These are phyloP conservation scores for Limonius californicus DNA, from an alignment of 1,140 invertebrate genomes.

Conservation along the genomic window DNA sequence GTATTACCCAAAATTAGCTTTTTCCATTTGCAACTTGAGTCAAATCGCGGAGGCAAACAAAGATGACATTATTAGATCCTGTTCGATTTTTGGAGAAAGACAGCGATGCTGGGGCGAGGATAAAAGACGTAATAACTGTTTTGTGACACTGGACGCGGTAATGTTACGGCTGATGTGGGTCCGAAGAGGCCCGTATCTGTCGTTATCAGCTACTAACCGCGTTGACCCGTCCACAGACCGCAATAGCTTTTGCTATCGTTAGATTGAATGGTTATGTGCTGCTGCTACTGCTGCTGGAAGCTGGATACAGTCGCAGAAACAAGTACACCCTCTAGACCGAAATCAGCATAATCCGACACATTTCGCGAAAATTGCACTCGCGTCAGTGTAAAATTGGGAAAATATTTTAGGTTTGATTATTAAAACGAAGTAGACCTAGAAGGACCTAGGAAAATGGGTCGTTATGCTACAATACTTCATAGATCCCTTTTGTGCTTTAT, in stretches of 20 bases:
- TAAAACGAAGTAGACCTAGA: no score
- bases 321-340: background rate
- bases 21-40: no score
- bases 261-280: slow-evolving; percentile 22
- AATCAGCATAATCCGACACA: background rate
- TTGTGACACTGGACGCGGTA: slow-evolving; percentile 15
- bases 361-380: background rate
- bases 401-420: no score
- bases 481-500: no score
- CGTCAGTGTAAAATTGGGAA: no score
- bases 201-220: slow-evolving; percentile 19
- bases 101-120: background rate
- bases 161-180: slow-evolving; percentile 16
- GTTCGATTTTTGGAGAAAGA: slow-evolving; percentile 2
- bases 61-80: background rate
- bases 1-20: no score
- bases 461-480: no score
- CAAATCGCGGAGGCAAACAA: background rate
- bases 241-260: slow-evolving; percentile 17
- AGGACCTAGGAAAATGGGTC: no score
- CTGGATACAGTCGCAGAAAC: background rate
- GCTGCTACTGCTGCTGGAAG: background rate
- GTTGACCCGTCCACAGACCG: slow-evolving; percentile 20
- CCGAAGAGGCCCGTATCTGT: slow-evolving; percentile 21
- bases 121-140: slow-evolving; percentile 9